Conservation (phyloP, 2,797 vertebrate genomes). For the Alca torda region DNA sequence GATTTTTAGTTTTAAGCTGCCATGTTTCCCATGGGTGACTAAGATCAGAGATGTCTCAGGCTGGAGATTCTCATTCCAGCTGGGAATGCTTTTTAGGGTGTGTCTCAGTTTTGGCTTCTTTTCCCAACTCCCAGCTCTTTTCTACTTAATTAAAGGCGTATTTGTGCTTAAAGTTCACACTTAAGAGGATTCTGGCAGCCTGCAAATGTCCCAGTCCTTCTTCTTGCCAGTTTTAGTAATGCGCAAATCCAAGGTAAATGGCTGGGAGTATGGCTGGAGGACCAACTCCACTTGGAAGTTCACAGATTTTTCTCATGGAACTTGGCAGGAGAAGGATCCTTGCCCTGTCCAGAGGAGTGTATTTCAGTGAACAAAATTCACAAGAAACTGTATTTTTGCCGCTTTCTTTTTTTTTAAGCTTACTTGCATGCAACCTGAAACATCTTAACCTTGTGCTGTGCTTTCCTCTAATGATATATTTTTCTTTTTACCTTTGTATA, state of each 20-base stretch:
- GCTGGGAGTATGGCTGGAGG: not conserved
- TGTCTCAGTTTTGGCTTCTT: conserved; percentile 50
- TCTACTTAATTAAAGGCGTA: conserved; percentile 55
- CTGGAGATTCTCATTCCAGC: conserved; percentile 45
- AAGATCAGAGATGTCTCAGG: conserved; percentile 48
- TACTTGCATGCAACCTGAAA: conserved; percentile 2
- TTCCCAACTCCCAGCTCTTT: conserved; percentile 31
- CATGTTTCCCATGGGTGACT: conserved; percentile 31
- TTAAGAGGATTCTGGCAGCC: conserved; percentile 25
- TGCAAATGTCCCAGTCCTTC: not conserved
- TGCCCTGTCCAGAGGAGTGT: not conserved
- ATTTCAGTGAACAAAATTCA: not conserved
- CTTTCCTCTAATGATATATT: not conserved
- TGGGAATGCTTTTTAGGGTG: conserved; percentile 56
- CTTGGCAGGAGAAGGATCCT: not conserved
- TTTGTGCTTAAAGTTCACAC: conserved; percentile 20
- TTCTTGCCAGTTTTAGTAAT: not conserved
- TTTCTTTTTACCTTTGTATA: not conserved
- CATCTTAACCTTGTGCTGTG: not conserved
- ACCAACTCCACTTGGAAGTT: not conserved
- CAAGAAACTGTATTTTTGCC: not conserved
- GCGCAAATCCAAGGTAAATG: not conserved
- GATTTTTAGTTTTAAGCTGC: not conserved
- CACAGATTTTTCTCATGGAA: not conserved
- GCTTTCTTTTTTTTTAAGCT: not conserved